Conservation (phyloP, 2,113 vertebrate genomes). For the Marmota flaviventris region DNA sequence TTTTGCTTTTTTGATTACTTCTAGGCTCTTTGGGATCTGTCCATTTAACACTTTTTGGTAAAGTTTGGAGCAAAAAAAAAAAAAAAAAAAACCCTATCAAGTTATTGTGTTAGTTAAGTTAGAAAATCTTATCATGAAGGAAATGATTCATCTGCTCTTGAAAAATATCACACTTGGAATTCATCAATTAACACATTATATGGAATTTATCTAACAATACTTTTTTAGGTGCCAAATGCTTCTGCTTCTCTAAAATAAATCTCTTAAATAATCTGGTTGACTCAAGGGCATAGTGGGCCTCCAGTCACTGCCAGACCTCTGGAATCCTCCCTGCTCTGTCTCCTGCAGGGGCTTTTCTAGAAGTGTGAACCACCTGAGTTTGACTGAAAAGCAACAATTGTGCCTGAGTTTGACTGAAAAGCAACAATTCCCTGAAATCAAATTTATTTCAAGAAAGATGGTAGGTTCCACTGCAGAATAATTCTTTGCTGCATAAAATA, state of each 20-base stretch:
- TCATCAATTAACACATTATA: slow-evolving; percentile 71
- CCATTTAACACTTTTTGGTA: slow-evolving; percentile 60
- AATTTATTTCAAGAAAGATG: slow-evolving; percentile 1
- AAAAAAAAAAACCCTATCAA: background rate
- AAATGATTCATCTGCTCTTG: slow-evolving; percentile 76
- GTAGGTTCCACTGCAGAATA: background rate
- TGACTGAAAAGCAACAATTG: no score
- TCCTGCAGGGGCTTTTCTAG: background rate
- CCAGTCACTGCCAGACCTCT: background rate
- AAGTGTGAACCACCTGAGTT: background rate
- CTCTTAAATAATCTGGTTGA: slow-evolving; percentile 47
- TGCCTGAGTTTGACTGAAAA: background rate
- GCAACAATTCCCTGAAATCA: background rate
- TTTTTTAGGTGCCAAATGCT: slow-evolving; percentile 37
- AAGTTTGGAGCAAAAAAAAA: slow-evolving; percentile 52
- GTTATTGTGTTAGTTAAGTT: slow-evolving; percentile 66
- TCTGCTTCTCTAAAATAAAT: slow-evolving; percentile 31
- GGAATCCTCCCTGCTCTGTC: no score
- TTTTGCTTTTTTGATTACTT: slow-evolving; percentile 43
- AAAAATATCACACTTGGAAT: slow-evolving; percentile 72
- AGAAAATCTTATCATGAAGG: slow-evolving; percentile 57
- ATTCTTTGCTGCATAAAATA: background rate
- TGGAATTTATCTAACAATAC: slow-evolving; percentile 72
- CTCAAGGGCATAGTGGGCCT: background rate
- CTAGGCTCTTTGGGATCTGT: slow-evolving; percentile 41